A percentile compares a stretch with the other conserved stretches of the same genome.
Evolutionary conservation across 2,113 vertebrate genomes (phyloP).

Genomic region (Pungitius pungitius): DNA sequence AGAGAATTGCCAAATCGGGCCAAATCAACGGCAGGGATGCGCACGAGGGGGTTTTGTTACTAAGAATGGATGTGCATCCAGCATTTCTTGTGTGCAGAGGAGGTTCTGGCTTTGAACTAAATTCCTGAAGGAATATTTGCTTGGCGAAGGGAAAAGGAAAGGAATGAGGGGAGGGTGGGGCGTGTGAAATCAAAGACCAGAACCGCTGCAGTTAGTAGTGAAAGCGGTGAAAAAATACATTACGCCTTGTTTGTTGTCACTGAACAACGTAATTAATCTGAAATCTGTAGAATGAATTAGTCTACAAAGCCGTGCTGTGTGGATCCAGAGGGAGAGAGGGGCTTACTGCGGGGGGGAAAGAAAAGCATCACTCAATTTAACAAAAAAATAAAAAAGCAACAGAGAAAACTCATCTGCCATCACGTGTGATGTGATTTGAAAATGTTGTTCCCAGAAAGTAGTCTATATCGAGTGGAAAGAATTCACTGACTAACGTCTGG

Average conservation of each 20-base stretch:
- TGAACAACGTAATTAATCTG: slow-evolving; percentile 27
- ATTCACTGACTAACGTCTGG: slow-evolving; percentile 10
- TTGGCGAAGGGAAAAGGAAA: neutral
- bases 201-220: neutral
- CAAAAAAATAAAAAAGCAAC: slow-evolving; percentile 22
- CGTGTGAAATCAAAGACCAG: neutral
- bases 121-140: neutral
- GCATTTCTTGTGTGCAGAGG: slow-evolving; percentile 6
- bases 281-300: slow-evolving; percentile 23
- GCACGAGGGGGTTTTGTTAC: slow-evolving; percentile 34
- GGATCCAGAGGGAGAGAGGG: neutral
- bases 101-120: neutral
- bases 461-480: neutral
- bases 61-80: slow-evolving; percentile 49
- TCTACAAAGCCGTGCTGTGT: slow-evolving; percentile 10
- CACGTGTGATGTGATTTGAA: slow-evolving; percentile 16
- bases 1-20: slow-evolving; percentile 47
- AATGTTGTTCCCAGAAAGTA: slow-evolving; percentile 24
- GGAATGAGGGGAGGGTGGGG: neutral
- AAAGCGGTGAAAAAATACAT: neutral
- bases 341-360: slow-evolving; percentile 14
- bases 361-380: slow-evolving; percentile 1
- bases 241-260: neutral
- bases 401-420: slow-evolving; percentile 19
- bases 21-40: slow-evolving; percentile 28